phyloP scores from a whole-genome alignment of 2,888 invertebrate genomes.

The Galerucella calmariensis region DNA sequence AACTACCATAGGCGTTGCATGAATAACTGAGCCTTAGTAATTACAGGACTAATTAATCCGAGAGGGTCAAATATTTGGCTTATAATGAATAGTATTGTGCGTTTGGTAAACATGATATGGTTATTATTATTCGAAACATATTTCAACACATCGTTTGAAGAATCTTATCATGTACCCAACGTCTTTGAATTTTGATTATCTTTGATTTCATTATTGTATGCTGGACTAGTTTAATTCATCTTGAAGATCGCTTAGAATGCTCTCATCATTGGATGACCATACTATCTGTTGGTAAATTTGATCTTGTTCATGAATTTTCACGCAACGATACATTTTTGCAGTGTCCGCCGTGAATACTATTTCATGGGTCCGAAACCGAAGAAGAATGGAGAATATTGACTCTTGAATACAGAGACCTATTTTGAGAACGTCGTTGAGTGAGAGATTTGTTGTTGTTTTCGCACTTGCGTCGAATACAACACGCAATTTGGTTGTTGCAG shows the following conservation, averaged over 20 bases:
- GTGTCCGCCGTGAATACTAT: constrained; percentile 25
- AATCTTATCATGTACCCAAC: neutral
- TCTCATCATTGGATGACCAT: neutral
- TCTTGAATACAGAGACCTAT: constrained; percentile 40
- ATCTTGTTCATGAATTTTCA: neutral
- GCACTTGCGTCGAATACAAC: constrained; percentile 36
- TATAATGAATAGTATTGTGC: constrained; percentile 1
- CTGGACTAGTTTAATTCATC: neutral
- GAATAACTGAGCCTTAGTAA: constrained; percentile 30
- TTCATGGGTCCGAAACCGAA: constrained; percentile 23
- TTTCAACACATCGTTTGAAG: neutral
- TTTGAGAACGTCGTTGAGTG: constrained; percentile 45
- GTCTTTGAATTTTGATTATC: neutral
- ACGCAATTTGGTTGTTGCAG: constrained; percentile 14
- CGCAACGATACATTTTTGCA: constrained; percentile 6
- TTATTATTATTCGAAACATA: neutral
- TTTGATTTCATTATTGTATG: neutral
- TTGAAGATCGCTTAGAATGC: neutral
- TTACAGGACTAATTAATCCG: constrained; percentile 29
- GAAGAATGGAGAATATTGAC: constrained; percentile 28
- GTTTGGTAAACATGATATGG: constrained; percentile 20
- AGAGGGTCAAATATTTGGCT: constrained; percentile 38
- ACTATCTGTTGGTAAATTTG: neutral
- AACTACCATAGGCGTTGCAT: constrained; percentile 37
- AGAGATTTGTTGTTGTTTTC: constrained; percentile 30